These are phyloP conservation scores for Bradypus variegatus DNA, from an alignment of 2,797 vertebrate genomes.

Conservation along the genomic window DNA sequence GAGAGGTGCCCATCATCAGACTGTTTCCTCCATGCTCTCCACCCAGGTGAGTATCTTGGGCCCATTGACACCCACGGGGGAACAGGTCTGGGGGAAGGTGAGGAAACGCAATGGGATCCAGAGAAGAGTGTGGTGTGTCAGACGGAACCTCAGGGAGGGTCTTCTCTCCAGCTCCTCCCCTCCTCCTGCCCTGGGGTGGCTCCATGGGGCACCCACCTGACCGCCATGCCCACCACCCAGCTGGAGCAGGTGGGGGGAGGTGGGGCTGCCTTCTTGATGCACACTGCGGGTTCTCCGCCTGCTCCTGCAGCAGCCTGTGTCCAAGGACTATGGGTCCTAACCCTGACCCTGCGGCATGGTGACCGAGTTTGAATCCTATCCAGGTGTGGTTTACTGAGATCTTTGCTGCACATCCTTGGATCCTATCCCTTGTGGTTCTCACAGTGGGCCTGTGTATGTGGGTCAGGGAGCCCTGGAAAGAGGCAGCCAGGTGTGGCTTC, in stretches of 20 bases:
- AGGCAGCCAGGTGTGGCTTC: background rate
- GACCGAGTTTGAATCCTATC: background rate
- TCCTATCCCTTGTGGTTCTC: background rate
- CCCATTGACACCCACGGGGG: background rate
- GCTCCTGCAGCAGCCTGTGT: fast-evolving
- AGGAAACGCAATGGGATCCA: background rate
- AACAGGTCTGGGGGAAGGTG: background rate
- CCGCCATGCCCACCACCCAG: background rate
- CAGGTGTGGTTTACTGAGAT: background rate
- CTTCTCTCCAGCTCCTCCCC: background rate
- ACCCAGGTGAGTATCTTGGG: background rate
- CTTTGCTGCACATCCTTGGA: background rate
- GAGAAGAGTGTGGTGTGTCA: no score
- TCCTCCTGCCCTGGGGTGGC: no score
- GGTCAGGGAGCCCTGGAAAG: background rate
- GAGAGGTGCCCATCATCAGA: background rate
- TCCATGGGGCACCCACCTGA: fast-evolving
- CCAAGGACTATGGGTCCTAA: fast-evolving
- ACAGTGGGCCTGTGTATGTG: background rate
- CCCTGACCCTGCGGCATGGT: background rate
- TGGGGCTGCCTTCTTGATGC: fast-evolving
- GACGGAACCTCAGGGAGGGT: background rate
- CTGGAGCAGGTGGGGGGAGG: no score
- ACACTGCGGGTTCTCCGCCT: fast-evolving
- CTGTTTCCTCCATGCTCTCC: background rate